Conservation (phyloP, 2,113 vertebrate species). For the Platichthys stellatus region DNA sequence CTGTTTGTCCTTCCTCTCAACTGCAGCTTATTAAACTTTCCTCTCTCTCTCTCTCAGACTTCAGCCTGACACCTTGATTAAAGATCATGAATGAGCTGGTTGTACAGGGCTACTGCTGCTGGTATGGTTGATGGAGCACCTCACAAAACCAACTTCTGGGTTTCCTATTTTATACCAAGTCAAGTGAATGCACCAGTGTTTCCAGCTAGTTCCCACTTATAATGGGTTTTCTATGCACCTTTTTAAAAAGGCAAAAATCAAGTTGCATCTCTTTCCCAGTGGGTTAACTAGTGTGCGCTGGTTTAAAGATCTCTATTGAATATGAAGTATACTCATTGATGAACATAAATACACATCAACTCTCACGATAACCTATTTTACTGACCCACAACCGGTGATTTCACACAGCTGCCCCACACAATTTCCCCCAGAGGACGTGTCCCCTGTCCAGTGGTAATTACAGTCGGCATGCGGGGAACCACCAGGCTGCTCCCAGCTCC, state of each 20-base stretch:
- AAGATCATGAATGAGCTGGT: background rate
- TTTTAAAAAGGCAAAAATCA: background rate
- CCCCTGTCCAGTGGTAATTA: conserved; percentile 53
- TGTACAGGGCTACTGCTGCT: background rate
- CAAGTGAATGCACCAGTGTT: background rate
- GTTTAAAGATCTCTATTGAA: no score
- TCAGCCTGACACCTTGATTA: background rate
- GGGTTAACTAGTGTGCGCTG: no score
- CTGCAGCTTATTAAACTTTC: conserved; percentile 44
- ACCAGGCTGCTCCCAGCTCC: conserved; percentile 25
- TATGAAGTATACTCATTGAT: background rate
- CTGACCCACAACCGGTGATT: conserved; percentile 38
- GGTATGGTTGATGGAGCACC: background rate
- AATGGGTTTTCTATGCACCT: background rate
- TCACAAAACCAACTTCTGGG: background rate
- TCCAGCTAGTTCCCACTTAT: background rate
- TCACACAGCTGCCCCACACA: conserved; percentile 28
- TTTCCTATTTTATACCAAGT: background rate
- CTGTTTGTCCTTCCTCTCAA: conserved; percentile 11
- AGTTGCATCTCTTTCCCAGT: background rate
- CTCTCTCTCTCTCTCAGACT: background rate
- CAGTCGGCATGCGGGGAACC: conserved; percentile 59
- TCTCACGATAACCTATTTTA: conserved; percentile 17
- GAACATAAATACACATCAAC: conserved; percentile 33
- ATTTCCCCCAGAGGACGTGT: conserved; percentile 39